Evolutionary conservation across 2,113 vertebrate genomes (phyloP).

Genomic region (Mus spicilegus): DNA sequence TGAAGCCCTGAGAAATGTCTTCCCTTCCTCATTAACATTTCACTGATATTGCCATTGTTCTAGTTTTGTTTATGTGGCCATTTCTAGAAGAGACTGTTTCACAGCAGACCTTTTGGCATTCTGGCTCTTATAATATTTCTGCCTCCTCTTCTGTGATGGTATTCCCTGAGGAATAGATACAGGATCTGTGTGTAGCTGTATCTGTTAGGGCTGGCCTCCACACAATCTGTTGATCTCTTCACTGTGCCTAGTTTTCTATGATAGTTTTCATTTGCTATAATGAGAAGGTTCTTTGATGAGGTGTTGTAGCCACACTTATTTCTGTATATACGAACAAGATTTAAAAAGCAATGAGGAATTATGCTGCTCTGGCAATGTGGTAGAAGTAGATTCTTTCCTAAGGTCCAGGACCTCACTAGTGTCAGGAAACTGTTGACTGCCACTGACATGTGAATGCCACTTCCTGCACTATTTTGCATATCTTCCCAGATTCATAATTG

Average conservation of each 20-base stretch:
- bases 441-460: not conserved
- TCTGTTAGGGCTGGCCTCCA: not conserved
- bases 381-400: not conserved
- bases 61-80: not conserved
- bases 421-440: not conserved
- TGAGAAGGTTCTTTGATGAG: not conserved
- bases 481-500: not conserved
- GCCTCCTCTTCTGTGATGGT: not conserved
- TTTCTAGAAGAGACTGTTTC: not conserved
- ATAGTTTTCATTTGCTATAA: not conserved
- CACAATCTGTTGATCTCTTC: not conserved
- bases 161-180: not conserved
- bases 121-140: not conserved
- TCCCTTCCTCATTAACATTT: not conserved
- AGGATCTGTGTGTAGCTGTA: not conserved
- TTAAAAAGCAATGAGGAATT: not conserved
- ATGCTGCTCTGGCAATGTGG: not conserved
- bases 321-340: not conserved
- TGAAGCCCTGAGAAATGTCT: not conserved
- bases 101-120: not conserved
- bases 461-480: not conserved
- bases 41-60: not conserved
- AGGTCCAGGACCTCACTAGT: not conserved
- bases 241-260: not conserved
- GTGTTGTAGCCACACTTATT: not conserved